Percentiles rank a stretch among this genome's conserved stretches.
These are phyloP conservation scores for Lithophane semibrunnea DNA, from an alignment of 2,888 invertebrate genomes.

Conservation along the genomic window DNA sequence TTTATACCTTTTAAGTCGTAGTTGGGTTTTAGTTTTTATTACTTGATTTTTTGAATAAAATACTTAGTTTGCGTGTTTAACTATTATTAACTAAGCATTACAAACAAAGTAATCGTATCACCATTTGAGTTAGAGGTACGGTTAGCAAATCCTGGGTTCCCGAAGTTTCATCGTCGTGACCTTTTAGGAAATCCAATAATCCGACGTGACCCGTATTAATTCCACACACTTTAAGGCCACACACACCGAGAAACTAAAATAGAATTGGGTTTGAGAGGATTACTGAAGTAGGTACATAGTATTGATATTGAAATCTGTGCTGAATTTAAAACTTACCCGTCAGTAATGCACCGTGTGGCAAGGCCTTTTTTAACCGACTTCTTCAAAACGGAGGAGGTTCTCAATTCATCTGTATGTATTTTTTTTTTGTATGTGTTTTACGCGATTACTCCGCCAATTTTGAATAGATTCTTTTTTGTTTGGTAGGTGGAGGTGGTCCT, in stretches of 20 bases:
- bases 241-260: conserved; percentile 22
- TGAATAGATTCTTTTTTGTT: no score
- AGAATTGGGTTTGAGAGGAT: conserved; percentile 19
- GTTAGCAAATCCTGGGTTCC: conserved; percentile 46
- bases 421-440: no score
- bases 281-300: conserved; percentile 5
- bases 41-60: no score
- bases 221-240: conserved; percentile 31
- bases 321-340: neutral
- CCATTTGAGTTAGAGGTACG: conserved; percentile 24
- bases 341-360: neutral
- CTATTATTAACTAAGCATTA: neutral
- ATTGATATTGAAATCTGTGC: neutral
- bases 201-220: conserved; percentile 45
- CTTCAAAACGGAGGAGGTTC: no score
- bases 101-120: conserved; percentile 20
- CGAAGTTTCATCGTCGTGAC: conserved; percentile 35
- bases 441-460: no score
- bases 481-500: no score
- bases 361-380: no score
- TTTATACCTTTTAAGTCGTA: no score
- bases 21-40: no score
- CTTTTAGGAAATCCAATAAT: conserved; percentile 52
- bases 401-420: no score
- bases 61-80: neutral